A percentile compares a stretch with the other conserved stretches of the same genome.
Evolutionary conservation across 2,113 vertebrate species (phyloP).

Genomic region (Gobius niger): DNA sequence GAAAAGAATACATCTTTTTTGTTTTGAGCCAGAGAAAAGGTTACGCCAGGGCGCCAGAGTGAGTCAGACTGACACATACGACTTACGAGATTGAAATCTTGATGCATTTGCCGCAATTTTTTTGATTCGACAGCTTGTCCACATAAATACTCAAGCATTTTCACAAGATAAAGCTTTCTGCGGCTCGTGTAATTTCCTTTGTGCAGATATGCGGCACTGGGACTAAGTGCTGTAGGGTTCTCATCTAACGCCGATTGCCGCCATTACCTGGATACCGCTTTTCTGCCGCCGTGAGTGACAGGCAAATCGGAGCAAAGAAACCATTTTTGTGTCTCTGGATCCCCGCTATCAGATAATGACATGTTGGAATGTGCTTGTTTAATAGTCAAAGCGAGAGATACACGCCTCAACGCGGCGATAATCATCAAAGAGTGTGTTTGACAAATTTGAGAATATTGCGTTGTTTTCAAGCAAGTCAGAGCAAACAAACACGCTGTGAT

Average conservation of each 20-base stretch:
- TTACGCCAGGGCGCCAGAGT: not conserved
- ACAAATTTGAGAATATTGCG: slow-evolving; percentile 37
- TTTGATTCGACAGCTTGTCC: not conserved
- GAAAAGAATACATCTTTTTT: too few species aligned
- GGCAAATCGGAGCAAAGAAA: slow-evolving; percentile 36
- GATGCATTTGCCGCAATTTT: not conserved
- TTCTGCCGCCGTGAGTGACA: slow-evolving; percentile 32
- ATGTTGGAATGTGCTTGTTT: slow-evolving; percentile 20
- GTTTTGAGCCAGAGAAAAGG: not conserved
- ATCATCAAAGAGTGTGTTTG: slow-evolving; percentile 49
- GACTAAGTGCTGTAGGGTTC: slow-evolving; percentile 24
- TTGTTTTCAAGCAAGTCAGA: slow-evolving; percentile 22
- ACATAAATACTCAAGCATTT: not conserved
- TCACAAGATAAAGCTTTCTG: slow-evolving; percentile 11
- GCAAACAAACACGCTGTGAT: slow-evolving; percentile 22
- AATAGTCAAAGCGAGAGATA: slow-evolving; percentile 33
- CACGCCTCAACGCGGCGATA: slow-evolving; percentile 24
- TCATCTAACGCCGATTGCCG: slow-evolving; percentile 45
- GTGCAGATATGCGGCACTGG: slow-evolving; percentile 8
- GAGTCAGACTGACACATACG: not conserved
- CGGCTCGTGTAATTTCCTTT: slow-evolving; percentile 19
- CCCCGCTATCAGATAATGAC: slow-evolving; percentile 41
- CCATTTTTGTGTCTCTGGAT: slow-evolving; percentile 36
- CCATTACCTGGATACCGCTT: slow-evolving; percentile 42
- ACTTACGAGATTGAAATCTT: slow-evolving; percentile 5